Percentiles rank a stretch among this genome's conserved stretches.
Conservation (phyloP, 2,888 invertebrate species). For the Drosophila koepferae region DNA sequence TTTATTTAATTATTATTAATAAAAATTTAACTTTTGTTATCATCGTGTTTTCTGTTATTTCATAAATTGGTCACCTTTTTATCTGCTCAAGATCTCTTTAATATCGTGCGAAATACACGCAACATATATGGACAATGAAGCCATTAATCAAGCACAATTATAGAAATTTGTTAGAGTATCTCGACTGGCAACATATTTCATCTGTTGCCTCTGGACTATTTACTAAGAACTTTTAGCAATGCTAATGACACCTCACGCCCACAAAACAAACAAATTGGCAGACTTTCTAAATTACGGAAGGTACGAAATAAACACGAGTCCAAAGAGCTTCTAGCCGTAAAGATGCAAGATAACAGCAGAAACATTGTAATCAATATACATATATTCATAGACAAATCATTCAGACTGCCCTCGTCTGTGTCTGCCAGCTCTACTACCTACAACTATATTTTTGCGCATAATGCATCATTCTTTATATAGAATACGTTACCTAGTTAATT, state of each 20-base stretch:
- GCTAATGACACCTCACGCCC: slow-evolving; percentile 32
- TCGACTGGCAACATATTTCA: not conserved
- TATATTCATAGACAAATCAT: not conserved
- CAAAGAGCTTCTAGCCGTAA: not conserved
- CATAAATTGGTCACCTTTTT: not conserved
- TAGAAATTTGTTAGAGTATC: not conserved
- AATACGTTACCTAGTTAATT: slow-evolving; percentile 15
- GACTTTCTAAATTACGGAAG: not conserved
- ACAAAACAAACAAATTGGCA: slow-evolving; percentile 1
- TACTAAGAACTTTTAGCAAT: slow-evolving; percentile 13
- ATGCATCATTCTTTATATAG: slow-evolving; percentile 14
- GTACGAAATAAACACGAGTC: not conserved
- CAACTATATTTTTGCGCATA: not conserved
- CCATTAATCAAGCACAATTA: not conserved
- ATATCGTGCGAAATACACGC: not conserved
- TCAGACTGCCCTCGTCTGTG: not conserved
- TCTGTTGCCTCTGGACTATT: not conserved
- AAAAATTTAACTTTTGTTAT: not conserved
- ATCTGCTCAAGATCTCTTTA: not conserved
- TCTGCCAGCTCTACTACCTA: not conserved
- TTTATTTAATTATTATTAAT: too few species aligned
- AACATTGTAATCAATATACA: not conserved
- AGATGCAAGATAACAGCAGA: not conserved
- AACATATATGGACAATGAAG: not conserved
- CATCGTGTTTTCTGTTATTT: not conserved